These are phyloP conservation scores for Tokudaia tokunoshimensis DNA, from an alignment of 2,797 vertebrate genomes.

Conservation along the genomic window DNA sequence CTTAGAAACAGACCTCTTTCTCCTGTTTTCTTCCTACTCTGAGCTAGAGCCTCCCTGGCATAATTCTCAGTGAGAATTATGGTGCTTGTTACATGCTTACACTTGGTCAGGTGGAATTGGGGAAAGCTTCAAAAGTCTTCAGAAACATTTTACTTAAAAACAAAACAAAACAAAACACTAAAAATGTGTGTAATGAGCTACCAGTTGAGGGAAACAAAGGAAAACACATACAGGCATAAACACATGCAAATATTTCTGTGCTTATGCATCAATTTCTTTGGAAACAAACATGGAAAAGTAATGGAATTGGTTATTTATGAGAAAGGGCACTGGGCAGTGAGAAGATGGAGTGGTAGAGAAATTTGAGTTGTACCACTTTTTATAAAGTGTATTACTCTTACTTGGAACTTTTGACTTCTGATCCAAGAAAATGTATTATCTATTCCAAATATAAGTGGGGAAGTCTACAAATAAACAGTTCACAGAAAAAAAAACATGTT, in stretches of 20 bases:
- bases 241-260: neutral
- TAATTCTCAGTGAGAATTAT: slow-evolving; percentile 1
- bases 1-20: slow-evolving; percentile 60
- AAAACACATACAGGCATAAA: neutral
- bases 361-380: neutral
- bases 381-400: neutral
- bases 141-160: slow-evolving; percentile 22
- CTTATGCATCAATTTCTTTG: neutral
- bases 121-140: slow-evolving; percentile 13
- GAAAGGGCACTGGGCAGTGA: neutral
- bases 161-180: neutral
- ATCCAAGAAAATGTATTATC: neutral
- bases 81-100: neutral
- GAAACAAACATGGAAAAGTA: neutral
- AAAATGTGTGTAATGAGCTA: slow-evolving; percentile 1
- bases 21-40: slow-evolving; percentile 7
- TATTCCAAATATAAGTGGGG: slow-evolving; percentile 26
- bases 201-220: neutral
- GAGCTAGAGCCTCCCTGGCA: neutral
- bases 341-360: neutral
- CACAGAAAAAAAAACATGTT: neutral
- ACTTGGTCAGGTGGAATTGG: neutral
- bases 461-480: neutral
- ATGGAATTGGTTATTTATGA: neutral
- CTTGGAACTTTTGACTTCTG: slow-evolving; percentile 5